Evolutionary conservation across 2,888 invertebrate genomes (phyloP), one percentile per base, ranked within the genome.

Genomic region (Phrixothrix hirtus): DNA sequence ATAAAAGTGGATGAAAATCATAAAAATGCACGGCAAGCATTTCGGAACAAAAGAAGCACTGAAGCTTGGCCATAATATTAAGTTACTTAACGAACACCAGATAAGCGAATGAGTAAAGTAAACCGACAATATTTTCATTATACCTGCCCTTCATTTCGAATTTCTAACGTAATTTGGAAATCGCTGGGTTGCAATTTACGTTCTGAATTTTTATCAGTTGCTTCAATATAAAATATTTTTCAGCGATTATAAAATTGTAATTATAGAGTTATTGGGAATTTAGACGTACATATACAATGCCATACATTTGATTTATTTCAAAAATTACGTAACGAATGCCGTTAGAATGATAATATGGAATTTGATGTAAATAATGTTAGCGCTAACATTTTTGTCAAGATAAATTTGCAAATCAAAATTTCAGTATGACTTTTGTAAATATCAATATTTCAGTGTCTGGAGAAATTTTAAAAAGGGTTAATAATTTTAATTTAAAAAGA

Each of bases 61-160:
- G 61, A 61, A 64, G 64, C 67, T 59, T 64, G 61, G 60, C 61
- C 52, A 66, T 68, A 67, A 71, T 72, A 73, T 73, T 73, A 71
- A 71, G 71, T 73, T 73, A 71, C 69, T 70, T 71, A 73, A 73
- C 72, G 72, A 73, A 71, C 69, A 63, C 60, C 65, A 68, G 67
- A 69, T 68, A 67, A 68, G 64, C 65, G 67, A 69, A 71, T 70
- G 70, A 67, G 63, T 69, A 69, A 66, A 68, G 71, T 67, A 72
- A 71, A 72, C 72, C 68, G 65, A 67, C 66, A 67, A 69, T 69
- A 70, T 71, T 70, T 71, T 70, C 70, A 67, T 69, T 69, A 65
- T 65, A 67, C 65, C 65, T 65, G 60, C 51, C 50, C 51, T 42
- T 58, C 46, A 50, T 52, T 55, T 46, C 46, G 48, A 49, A 55